These are phyloP conservation scores for Danio jaintianensis DNA, from an alignment of 2,797 vertebrate species.

Conservation along the genomic window DNA sequence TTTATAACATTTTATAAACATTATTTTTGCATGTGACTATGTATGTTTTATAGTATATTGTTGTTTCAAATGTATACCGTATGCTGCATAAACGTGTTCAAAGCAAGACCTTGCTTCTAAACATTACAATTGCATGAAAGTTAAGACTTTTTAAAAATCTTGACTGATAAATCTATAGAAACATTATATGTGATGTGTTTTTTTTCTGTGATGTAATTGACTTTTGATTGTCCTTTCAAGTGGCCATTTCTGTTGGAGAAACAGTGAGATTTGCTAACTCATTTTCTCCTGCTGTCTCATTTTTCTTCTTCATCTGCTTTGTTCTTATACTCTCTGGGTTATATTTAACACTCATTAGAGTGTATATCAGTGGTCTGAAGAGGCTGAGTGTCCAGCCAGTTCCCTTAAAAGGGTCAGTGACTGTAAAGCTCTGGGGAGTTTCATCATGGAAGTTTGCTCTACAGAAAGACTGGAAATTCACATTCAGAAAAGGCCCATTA, in stretches of 20 bases:
- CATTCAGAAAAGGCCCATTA: constrained; percentile 22
- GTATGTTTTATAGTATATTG: too few species aligned
- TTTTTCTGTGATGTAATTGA: background rate
- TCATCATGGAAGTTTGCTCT: constrained; percentile 17
- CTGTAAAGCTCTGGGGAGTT: constrained; percentile 38
- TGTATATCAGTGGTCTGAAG: constrained; percentile 33
- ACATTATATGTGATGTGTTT: background rate
- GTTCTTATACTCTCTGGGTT: constrained; percentile 25
- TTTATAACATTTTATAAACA: too few species aligned
- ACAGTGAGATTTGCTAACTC: background rate
- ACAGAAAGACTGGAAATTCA: constrained; percentile 15
- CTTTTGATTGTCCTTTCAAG: background rate
- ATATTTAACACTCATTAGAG: constrained; percentile 22
- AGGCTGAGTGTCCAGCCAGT: constrained; percentile 33
- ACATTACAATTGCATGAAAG: background rate
- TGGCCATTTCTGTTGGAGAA: constrained; percentile 7
- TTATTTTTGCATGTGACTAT: too few species aligned
- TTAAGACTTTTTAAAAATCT: background rate
- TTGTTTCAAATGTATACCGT: too few species aligned
- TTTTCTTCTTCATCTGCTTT: background rate
- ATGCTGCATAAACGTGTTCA: background rate
- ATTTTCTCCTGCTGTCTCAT: background rate
- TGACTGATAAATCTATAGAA: background rate
- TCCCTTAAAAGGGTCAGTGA: constrained; percentile 40
- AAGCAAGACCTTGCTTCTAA: too few species aligned